These are phyloP conservation scores for Enteromius trimaculatus DNA, from an alignment of 2,797 vertebrate species.

Conservation along the genomic window DNA sequence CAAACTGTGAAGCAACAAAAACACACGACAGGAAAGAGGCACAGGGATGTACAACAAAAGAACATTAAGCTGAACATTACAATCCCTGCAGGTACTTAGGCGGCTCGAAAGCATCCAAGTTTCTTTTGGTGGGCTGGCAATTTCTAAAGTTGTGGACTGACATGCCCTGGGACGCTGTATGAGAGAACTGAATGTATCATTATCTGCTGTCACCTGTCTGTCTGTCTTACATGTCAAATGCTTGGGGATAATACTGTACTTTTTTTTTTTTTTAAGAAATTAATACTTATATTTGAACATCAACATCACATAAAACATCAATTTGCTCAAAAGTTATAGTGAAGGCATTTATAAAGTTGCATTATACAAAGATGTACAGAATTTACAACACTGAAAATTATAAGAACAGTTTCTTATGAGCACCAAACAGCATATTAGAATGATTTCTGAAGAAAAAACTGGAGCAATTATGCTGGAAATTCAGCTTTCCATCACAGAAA, in stretches of 20 bases:
- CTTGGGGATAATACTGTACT: not conserved
- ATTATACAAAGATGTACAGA: not conserved
- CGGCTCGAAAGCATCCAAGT: not conserved
- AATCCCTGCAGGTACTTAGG: slow-evolving; percentile 25
- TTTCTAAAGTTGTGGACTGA: slow-evolving; percentile 13
- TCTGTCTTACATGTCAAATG: not conserved
- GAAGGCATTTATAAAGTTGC: too few species aligned
- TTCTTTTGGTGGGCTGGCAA: slow-evolving; percentile 10
- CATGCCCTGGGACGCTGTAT: not conserved
- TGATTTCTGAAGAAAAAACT: not conserved
- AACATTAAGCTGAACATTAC: slow-evolving; percentile 32
- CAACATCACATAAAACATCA: not conserved
- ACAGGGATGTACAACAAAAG: slow-evolving; percentile 15
- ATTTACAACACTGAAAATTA: too few species aligned
- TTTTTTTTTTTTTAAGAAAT: not conserved
- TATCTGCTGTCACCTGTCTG: not conserved
- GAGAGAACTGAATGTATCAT: not conserved
- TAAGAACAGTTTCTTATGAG: not conserved
- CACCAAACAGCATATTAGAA: not conserved
- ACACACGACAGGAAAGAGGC: slow-evolving; percentile 13
- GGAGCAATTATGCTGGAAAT: too few species aligned
- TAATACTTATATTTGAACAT: not conserved
- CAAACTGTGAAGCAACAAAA: slow-evolving; percentile 45
- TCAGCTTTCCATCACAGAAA: too few species aligned
- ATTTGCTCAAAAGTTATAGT: not conserved